Conservation (phyloP, 2,113 vertebrate species). For the Gallinago paraguaiae region DNA sequence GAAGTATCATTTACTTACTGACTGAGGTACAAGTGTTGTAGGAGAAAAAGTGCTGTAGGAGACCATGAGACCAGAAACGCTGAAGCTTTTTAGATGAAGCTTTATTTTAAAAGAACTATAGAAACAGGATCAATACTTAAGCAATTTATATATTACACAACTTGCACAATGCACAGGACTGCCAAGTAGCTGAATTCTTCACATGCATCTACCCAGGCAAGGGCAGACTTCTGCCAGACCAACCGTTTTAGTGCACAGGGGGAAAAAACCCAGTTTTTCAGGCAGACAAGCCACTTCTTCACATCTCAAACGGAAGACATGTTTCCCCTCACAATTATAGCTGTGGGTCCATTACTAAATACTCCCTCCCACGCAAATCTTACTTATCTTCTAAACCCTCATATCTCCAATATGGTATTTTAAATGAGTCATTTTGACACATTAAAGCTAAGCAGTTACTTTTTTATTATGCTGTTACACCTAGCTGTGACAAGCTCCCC, state of each 20-base stretch:
- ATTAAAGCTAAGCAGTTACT: background rate
- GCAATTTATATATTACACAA: background rate
- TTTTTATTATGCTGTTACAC: background rate
- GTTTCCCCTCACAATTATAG: background rate
- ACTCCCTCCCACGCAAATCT: background rate
- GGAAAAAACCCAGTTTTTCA: background rate
- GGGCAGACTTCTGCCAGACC: background rate
- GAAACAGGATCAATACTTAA: background rate
- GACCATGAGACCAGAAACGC: background rate
- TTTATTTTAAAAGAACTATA: background rate
- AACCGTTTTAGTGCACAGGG: accelerated
- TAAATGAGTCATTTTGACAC: background rate
- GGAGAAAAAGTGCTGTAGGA: background rate
- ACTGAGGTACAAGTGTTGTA: no score
- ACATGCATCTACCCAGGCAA: background rate
- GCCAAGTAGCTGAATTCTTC: background rate
- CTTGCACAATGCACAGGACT: background rate
- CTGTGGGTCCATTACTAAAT: background rate
- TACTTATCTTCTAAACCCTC: background rate
- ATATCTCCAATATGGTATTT: background rate
- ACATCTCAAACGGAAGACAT: background rate
- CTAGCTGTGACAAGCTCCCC: background rate
- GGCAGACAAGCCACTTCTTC: constrained; percentile 3
- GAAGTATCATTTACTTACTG: background rate
- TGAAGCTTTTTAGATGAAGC: background rate